phyloP scores from a whole-genome alignment of 1,140 invertebrate genomes.

The Zaprionus vittiger region DNA sequence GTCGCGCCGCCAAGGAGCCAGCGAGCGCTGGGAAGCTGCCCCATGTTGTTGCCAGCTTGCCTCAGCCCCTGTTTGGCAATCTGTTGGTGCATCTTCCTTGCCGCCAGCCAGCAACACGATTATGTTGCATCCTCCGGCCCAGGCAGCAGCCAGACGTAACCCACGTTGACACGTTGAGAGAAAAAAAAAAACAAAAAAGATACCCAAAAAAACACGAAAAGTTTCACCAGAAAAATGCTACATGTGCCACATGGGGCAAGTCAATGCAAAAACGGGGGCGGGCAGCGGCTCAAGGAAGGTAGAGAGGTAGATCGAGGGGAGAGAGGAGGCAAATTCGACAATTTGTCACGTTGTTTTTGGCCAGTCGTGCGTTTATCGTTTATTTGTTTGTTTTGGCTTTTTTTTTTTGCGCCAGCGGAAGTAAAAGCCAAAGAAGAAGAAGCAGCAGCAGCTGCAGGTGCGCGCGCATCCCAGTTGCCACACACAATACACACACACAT shows the following conservation, averaged over 20 bases:
- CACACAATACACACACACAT: slow-evolving; percentile 10
- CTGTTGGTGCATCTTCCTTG: slow-evolving; percentile 15
- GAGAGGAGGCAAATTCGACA: slow-evolving; percentile 63
- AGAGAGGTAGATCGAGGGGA: not conserved
- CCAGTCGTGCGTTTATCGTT: slow-evolving; percentile 63
- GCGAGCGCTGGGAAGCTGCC: not conserved
- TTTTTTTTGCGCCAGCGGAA: slow-evolving; percentile 51
- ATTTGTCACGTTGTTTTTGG: slow-evolving; percentile 71
- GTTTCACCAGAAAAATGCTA: slow-evolving; percentile 76
- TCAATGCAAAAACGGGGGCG: not conserved
- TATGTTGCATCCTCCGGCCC: slow-evolving; percentile 61
- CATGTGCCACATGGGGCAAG: slow-evolving; percentile 24
- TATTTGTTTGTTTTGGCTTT: slow-evolving; percentile 12
- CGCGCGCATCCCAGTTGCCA: slow-evolving; percentile 56
- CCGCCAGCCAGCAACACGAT: slow-evolving; percentile 52
- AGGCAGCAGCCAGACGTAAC: slow-evolving; percentile 48
- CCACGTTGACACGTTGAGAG: slow-evolving; percentile 65
- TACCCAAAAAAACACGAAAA: slow-evolving; percentile 39
- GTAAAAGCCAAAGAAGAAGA: slow-evolving; percentile 57
- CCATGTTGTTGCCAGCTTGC: not conserved
- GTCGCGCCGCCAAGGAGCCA: slow-evolving; percentile 16
- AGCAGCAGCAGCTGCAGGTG: slow-evolving; percentile 47
- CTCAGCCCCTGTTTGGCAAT: slow-evolving; percentile 4
- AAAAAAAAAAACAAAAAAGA: not conserved
- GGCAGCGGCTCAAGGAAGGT: not conserved